Evolutionary conservation across 2,888 invertebrate species (phyloP).

Genomic region (Flabesymbios commensalis): DNA sequence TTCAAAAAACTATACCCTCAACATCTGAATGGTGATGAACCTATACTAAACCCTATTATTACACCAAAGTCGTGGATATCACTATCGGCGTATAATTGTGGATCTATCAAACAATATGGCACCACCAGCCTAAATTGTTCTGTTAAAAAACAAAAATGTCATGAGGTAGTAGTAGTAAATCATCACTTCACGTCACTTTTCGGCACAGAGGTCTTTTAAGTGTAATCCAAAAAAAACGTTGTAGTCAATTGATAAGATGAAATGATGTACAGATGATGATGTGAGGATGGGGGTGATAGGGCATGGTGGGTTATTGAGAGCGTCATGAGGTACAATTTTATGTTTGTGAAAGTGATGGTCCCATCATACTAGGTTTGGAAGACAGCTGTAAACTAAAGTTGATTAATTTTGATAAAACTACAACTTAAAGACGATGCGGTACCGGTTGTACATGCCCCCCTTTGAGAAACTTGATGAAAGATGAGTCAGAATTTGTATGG

Average conservation of each 20-base stretch:
- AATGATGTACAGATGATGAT: no score
- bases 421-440: not conserved
- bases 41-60: no score
- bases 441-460: constrained; percentile 1
- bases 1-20: not conserved
- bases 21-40: not conserved
- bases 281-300: no score
- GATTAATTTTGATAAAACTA: not conserved
- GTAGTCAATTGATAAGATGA: no score
- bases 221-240: no score
- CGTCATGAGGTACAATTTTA: not conserved
- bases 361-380: not conserved
- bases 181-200: no score
- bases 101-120: not conserved
- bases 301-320: not conserved
- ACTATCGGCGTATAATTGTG: not conserved
- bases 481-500: not conserved
- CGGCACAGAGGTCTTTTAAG: no score
- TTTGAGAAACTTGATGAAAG: not conserved
- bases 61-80: not conserved
- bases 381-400: not conserved
- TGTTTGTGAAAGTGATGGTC: not conserved
- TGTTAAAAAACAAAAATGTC: no score
- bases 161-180: no score
- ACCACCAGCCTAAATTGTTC: not conserved